These are phyloP conservation scores for Tiliqua scincoides DNA, from an alignment of 2,113 vertebrate genomes.

Conservation along the genomic window DNA sequence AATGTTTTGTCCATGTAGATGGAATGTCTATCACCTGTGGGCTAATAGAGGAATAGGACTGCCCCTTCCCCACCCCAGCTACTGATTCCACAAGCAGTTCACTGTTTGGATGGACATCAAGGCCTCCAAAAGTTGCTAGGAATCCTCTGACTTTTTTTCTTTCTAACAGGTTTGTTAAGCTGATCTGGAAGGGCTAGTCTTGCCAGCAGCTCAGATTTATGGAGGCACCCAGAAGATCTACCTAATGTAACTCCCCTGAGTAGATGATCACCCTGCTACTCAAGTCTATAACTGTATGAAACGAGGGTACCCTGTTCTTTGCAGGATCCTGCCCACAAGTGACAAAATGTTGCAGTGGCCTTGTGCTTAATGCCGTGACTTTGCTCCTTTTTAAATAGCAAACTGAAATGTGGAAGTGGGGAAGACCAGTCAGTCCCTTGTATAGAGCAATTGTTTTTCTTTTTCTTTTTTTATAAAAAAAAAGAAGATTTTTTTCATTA, in stretches of 20 bases:
- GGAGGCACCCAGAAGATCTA: neutral
- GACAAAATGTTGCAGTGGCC: neutral
- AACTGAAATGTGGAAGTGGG: constrained; percentile 49
- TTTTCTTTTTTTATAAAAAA: constrained; percentile 48
- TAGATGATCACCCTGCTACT: neutral
- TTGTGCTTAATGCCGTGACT: accelerated
- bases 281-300: neutral
- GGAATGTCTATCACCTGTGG: neutral
- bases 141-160: neutral
- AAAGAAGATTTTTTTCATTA: constrained; percentile 78
- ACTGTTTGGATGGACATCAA: neutral
- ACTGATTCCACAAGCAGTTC: neutral
- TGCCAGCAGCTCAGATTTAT: neutral
- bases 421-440: constrained; percentile 81
- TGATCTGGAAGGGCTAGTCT: neutral
- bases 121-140: neutral
- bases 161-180: no score
- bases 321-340: neutral
- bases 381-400: constrained; percentile 50
- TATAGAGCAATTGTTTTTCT: constrained; percentile 69
- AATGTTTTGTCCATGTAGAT: neutral
- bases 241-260: neutral
- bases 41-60: constrained; percentile 4
- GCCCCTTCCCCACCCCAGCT: constrained; percentile 39
- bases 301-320: neutral